Conservation (phyloP, 2,113 vertebrate genomes). For the Cisticola juncidis region DNA sequence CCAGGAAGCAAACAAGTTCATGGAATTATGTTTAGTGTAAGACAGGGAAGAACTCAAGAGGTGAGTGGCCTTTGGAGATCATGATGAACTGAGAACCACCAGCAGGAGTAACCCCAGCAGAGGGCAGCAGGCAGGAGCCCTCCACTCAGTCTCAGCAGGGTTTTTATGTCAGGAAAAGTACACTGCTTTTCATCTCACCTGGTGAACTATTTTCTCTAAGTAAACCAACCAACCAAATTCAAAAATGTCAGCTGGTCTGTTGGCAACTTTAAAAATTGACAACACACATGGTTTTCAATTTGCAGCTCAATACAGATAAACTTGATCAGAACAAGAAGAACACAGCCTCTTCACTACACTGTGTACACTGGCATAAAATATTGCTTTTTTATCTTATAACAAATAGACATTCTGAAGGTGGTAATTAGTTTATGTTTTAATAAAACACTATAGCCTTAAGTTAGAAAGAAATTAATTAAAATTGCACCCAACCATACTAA, state of each 20-base stretch:
- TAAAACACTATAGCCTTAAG: not conserved
- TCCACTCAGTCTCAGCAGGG: not conserved
- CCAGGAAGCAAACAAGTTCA: rapidly evolving
- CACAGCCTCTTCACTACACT: not conserved
- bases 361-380: not conserved
- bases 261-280: rapidly evolving
- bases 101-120: not conserved
- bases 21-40: not conserved
- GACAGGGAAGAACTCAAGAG: not conserved
- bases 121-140: slow-evolving; percentile 21
- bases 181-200: not conserved
- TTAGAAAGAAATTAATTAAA: not conserved
- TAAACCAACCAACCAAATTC: not conserved
- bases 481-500: not conserved
- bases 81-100: not conserved
- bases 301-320: not conserved
- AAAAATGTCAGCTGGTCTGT: not conserved
- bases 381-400: not conserved
- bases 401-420: not conserved
- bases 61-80: not conserved
- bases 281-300: not conserved
- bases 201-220: not conserved
- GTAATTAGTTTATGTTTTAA: not conserved
- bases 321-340: not conserved
- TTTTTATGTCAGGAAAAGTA: not conserved